A percentile compares a stretch with the other conserved stretches of the same genome.
Evolutionary conservation across 2,113 vertebrate genomes (phyloP).

Genomic region (Falco punctatus): DNA sequence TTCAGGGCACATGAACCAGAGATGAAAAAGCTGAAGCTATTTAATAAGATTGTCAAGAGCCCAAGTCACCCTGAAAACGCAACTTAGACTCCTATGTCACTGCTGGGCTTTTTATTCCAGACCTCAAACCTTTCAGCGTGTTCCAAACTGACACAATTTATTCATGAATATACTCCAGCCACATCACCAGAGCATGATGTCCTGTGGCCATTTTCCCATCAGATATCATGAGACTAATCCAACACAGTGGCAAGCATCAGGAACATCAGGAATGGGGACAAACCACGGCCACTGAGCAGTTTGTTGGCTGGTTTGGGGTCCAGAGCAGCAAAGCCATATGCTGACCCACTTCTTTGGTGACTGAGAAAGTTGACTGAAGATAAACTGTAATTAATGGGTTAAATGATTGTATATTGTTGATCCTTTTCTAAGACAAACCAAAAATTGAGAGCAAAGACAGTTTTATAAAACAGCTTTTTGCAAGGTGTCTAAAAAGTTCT

Average conservation of each 20-base stretch:
- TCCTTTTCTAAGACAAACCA: not conserved
- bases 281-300: not conserved
- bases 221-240: not conserved
- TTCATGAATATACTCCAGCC: too few relatives aligned
- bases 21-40: not conserved
- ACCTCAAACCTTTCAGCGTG: not conserved
- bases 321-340: not conserved
- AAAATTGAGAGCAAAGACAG: not conserved
- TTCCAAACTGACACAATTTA: not conserved
- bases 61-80: not conserved
- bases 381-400: not conserved
- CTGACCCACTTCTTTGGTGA: not conserved
- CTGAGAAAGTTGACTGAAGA: not conserved
- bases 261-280: not conserved
- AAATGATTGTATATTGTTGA: not conserved
- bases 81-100: not conserved
- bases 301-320: not conserved
- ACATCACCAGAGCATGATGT: accelerated
- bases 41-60: not conserved
- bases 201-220: not conserved
- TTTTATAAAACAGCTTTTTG: not conserved
- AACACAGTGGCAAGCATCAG: not conserved
- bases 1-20: not conserved
- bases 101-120: not conserved
- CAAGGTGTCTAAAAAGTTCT: not conserved